A percentile compares a stretch with the other conserved stretches of the same genome.
phyloP scores from a whole-genome alignment of 2,797 vertebrate genomes.

The Tadarida brasiliensis region DNA sequence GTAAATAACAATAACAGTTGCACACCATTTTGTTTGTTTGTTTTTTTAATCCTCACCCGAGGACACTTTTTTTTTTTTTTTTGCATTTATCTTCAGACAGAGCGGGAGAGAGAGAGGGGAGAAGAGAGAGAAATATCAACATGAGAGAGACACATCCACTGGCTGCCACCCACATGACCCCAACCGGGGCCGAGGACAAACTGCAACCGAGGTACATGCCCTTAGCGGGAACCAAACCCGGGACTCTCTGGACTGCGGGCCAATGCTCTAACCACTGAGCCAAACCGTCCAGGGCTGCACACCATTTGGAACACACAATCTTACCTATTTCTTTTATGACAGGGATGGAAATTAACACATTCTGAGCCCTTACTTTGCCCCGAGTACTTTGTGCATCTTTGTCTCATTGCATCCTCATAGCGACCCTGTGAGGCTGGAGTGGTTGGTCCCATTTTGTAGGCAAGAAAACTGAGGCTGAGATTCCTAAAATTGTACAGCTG shows the following conservation, averaged over 20 bases:
- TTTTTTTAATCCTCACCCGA: too few species aligned
- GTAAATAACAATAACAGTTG: background rate
- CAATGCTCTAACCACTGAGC: too few species aligned
- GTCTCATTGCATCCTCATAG: background rate
- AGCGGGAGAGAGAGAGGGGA: too few species aligned
- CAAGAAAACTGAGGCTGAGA: constrained; percentile 11
- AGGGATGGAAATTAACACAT: background rate
- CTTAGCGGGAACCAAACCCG: too few species aligned
- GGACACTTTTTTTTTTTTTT: too few species aligned
- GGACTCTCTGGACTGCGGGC: too few species aligned
- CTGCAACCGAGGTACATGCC: too few species aligned
- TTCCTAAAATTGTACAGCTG: background rate
- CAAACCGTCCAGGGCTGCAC: background rate
- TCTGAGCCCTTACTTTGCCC: background rate
- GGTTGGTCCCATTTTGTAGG: background rate
- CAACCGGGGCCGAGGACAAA: too few species aligned
- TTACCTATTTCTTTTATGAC: constrained; percentile 34
- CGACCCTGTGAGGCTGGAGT: background rate
- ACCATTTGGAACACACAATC: background rate
- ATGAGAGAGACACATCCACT: too few species aligned
- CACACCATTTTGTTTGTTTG: background rate
- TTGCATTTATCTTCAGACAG: too few species aligned
- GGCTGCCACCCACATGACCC: too few species aligned
- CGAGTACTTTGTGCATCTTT: background rate
- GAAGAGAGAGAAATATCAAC: too few species aligned